Evolutionary conservation across 1,140 invertebrate species (phyloP).

Genomic region (Aphidius ervi): DNA sequence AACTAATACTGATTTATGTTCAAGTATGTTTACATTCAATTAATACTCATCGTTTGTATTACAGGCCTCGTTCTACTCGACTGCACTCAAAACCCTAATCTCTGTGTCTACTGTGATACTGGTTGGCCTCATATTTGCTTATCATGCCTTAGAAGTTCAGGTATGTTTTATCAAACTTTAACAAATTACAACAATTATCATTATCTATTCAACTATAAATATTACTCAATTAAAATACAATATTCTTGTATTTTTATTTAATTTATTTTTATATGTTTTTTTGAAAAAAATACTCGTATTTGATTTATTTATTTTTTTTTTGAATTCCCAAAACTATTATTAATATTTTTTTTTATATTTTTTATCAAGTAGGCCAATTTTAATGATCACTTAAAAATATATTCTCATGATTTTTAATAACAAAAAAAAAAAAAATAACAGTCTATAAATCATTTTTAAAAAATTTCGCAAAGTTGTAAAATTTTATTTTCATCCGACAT

Average conservation of each 20-base stretch:
- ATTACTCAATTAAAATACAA: too few relatives aligned
- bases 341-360: background rate
- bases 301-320: background rate
- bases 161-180: slow-evolving; percentile 56
- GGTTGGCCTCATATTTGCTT: slow-evolving; percentile 96
- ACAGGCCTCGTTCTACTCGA: slow-evolving; percentile 92
- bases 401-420: too few relatives aligned
- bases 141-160: slow-evolving; percentile 99
- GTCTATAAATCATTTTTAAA: too few relatives aligned
- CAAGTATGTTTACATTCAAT: background rate
- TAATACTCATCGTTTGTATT: slow-evolving; percentile 47
- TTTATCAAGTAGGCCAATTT: too few relatives aligned
- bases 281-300: background rate
- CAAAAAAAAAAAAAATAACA: too few relatives aligned
- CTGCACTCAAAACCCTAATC: slow-evolving; percentile 96
- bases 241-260: too few relatives aligned
- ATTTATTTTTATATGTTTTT: background rate
- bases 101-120: slow-evolving; percentile 98
- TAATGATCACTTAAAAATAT: background rate
- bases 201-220: background rate
- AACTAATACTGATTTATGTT: background rate
- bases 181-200: too few relatives aligned
- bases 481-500: too few relatives aligned
- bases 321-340: background rate
- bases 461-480: too few relatives aligned